phyloP scores from a whole-genome alignment of 2,888 invertebrate genomes.

The Tolmerus cingulatus region DNA sequence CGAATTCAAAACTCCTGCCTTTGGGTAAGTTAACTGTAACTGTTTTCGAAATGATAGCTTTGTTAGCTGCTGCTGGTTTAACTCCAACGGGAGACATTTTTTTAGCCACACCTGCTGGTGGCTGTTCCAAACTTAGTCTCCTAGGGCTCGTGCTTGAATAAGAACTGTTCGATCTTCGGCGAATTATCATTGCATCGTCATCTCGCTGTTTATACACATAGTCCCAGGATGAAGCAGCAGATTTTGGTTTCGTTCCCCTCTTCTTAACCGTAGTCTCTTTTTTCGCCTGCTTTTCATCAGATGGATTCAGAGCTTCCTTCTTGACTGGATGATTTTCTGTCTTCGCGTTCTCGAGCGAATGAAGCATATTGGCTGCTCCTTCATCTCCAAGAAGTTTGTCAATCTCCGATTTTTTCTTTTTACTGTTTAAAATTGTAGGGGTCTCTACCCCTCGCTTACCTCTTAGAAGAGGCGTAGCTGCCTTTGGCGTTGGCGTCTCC shows the following conservation, averaged over 20 bases:
- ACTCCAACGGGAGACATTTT: constrained; percentile 3
- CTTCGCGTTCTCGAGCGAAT: constrained; percentile 71
- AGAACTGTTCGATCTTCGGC: constrained; percentile 84
- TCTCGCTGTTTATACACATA: constrained; percentile 70
- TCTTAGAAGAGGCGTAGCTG: background rate
- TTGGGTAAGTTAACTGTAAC: background rate
- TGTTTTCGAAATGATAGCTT: background rate
- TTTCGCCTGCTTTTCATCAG: constrained; percentile 54
- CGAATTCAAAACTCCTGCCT: constrained; percentile 58
- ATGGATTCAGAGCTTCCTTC: constrained; percentile 47
- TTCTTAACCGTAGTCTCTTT: constrained; percentile 23
- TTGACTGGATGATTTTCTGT: constrained; percentile 49
- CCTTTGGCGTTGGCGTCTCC: constrained; percentile 35
- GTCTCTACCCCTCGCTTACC: background rate
- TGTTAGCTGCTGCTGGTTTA: constrained; percentile 50
- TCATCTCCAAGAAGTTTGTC: constrained; percentile 83
- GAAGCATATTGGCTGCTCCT: constrained; percentile 86
- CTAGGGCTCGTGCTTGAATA: constrained; percentile 77
- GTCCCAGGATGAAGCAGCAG: constrained; percentile 63
- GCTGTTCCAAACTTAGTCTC: constrained; percentile 66
- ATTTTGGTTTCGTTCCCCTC: constrained; percentile 27
- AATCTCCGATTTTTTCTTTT: constrained; percentile 73
- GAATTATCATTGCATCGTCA: constrained; percentile 81
- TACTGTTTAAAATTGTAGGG: constrained; percentile 53
- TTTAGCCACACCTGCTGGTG: constrained; percentile 51